Evolutionary conservation across 2,113 vertebrate genomes (phyloP), one percentile per base, ranked within the genome.

Genomic region (Dasyornis broadbenti): DNA sequence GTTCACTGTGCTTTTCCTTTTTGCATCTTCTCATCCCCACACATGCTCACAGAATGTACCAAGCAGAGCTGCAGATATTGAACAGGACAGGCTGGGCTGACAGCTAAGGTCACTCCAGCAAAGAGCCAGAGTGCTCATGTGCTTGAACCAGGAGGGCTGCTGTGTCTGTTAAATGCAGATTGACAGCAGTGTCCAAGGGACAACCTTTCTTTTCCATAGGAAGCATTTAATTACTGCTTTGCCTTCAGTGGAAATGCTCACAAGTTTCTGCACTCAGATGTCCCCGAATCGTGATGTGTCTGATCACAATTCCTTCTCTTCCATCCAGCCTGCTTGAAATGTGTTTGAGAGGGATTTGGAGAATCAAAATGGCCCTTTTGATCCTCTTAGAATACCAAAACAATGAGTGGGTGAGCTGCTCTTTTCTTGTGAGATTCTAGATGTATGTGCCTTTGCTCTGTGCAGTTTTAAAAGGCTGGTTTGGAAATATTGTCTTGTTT

Each of bases 31-130:
- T 72, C 79, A 42, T 93, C 91, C 57, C 53, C 45, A 45, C 80
- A 50, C 39, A 1, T 28, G 61, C 70, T 94, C 26, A 4, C 52
- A 24, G 33, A 95, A 92, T 2, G 13, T 63, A 92, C 64, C 50
- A 31, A 79, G 86, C 87, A 54, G 82, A 87, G 89, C 89, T 89
- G 5, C n/a, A 49, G 86, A 92, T 94, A 97, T 82, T 80, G 93
- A 97, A 77, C 89, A 83, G 96, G 95, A 93, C 96, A 91, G 93
- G 76, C 83, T 80, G 87, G 82, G 88, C 88, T 97, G 97, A 96
- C 97, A 97, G 96, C 57, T 91, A 96, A 97, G 96, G 96, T 97
- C 97, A 96, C 76, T 94, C 77, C 92, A 70, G 91, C 15, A 11
- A 89, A 90, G 93, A 92, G 21, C 76, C 57, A 59, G 44, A 92